Base-by-base conservation (phyloP, 2,797 vertebrate species). In the Chrysocyon brachyurus region DNA sequence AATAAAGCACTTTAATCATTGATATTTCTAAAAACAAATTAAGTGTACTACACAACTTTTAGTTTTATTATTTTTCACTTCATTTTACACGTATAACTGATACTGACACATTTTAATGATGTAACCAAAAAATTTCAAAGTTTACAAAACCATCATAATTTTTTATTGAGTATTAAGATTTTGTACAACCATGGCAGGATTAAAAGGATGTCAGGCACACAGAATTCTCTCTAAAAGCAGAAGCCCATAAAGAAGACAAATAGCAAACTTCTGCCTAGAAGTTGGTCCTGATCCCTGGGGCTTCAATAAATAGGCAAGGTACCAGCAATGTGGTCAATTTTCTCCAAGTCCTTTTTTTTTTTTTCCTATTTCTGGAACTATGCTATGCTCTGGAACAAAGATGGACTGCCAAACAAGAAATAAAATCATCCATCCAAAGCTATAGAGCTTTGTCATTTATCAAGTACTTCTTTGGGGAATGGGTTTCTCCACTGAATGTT, bases 51-150 rank as follows among this genome's bases (percentile, higher is more conserved):
- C 68, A 28, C 83, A 57, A 86, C 59, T 57, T 33, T 22, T 57
- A 92, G 19, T 70, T 96, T 70, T 72, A 89, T 52, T 77, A 28
- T 36, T 94, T 96, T 82, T 66, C 52, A 91, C 49, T 90, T 91
- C 36, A 79, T 4, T 91, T 49, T 33, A 68, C 5, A 93, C 64
- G 79, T 79, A 92, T 24, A 94, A 89, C 31, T n/a, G 61, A 64
- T 28, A 49, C 21, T 54, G 12, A 78, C 36, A 77, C 15, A 40
- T 92, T 94, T 94, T 83, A 90, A 90, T 21, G 33, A 85, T 36
- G 57, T 33, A 73, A 64, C 10, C 49, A 59, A 94, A 88, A 77
- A 83, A 63, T 16, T n/a, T 78, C 70, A 66, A 64, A 88, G 36
- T 57, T 88, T 33, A 95, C 61, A 87, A 90, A 90, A 78, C 31